Evolutionary conservation across 2,888 invertebrate genomes (phyloP).

Genomic region (Ecliptopera silaceata): DNA sequence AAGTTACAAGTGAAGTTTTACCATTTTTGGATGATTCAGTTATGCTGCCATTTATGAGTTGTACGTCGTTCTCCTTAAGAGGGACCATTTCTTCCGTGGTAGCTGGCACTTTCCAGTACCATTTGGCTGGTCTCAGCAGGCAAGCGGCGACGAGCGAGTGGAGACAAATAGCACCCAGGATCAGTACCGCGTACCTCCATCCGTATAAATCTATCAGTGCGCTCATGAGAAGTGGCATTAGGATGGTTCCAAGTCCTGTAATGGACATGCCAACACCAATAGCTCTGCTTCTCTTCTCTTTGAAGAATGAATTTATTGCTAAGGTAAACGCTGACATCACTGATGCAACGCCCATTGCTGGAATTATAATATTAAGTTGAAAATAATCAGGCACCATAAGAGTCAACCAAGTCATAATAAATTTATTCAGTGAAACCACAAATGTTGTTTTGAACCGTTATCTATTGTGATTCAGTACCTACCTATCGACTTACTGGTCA

Average conservation of each 20-base stretch:
- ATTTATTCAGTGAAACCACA: no score
- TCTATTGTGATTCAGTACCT: no score
- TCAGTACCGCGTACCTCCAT: conserved; percentile 84
- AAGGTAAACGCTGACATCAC: conserved; percentile 84
- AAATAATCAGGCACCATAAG: background rate
- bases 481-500: no score
- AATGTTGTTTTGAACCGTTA: no score
- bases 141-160: conserved; percentile 84
- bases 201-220: conserved; percentile 81
- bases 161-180: conserved; percentile 84
- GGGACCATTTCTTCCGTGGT: conserved; percentile 61
- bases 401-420: no score
- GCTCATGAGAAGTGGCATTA: conserved; percentile 85
- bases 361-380: conserved; percentile 41
- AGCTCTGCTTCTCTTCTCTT: conserved; percentile 84
- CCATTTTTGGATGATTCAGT: conserved; percentile 58
- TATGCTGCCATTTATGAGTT: conserved; percentile 60
- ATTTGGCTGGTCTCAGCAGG: conserved; percentile 86
- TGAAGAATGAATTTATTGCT: conserved; percentile 86
- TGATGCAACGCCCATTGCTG: conserved; percentile 85
- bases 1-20: conserved; percentile 28
- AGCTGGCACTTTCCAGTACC: conserved; percentile 81
- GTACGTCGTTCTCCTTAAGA: conserved; percentile 55
- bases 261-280: conserved; percentile 85
- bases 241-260: conserved; percentile 86